These are phyloP conservation scores for Neomicropteryx cornuta DNA, from an alignment of 1,140 invertebrate genomes.

Conservation along the genomic window DNA sequence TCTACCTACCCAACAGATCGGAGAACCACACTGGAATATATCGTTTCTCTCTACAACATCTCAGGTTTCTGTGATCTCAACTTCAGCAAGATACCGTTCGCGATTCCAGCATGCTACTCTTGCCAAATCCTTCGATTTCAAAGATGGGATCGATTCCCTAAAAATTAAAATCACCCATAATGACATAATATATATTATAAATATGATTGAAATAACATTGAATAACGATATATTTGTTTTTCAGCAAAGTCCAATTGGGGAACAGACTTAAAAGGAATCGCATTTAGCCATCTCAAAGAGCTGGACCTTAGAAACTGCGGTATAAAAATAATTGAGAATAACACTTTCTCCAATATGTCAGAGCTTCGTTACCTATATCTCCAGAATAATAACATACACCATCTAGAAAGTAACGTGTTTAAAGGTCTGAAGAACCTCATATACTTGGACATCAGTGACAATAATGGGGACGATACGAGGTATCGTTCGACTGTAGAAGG, in stretches of 20 bases:
- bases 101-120: no score
- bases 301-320: constrained; percentile 43
- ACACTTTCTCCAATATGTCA: constrained; percentile 31
- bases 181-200: neutral
- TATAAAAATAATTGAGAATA: constrained; percentile 29
- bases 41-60: no score
- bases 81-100: no score
- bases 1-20: no score
- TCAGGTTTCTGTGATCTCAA: no score
- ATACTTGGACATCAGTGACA: constrained; percentile 42
- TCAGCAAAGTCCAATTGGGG: constrained; percentile 12
- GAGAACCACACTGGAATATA: no score
- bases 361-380: constrained; percentile 35
- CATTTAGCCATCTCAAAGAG: constrained; percentile 27
- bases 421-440: constrained; percentile 23
- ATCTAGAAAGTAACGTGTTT: constrained; percentile 29
- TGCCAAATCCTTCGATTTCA: no score
- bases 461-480: constrained; percentile 19
- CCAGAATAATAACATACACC: constrained; percentile 37
- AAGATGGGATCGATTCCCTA: no score
- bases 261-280: constrained; percentile 9
- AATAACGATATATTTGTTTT: constrained; percentile 5
- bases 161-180: no score
- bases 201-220: constrained; percentile 1
- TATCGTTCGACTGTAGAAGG: constrained; percentile 19